Conservation (phyloP, 1,140 invertebrate species). For the Cotesia typhae region DNA sequence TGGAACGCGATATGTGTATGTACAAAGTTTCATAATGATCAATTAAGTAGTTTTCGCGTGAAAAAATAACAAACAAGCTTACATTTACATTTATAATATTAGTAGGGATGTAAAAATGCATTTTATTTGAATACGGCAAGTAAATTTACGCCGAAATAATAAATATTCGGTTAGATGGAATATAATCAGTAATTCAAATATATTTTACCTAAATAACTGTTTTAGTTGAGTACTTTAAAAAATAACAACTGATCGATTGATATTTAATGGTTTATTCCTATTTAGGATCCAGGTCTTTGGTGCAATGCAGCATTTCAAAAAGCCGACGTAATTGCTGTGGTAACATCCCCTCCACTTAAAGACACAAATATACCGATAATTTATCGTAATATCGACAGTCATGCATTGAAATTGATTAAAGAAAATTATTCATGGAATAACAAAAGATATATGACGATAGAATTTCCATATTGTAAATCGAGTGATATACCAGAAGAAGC, state of each 20-base stretch:
- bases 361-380: slow-evolving; percentile 45
- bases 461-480: slow-evolving; percentile 59
- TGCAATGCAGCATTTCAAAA: slow-evolving; percentile 56
- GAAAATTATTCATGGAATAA: slow-evolving; percentile 50
- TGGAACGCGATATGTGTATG: too few relatives aligned
- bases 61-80: too few relatives aligned
- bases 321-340: slow-evolving; percentile 55
- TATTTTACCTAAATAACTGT: too few relatives aligned
- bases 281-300: slow-evolving; percentile 57
- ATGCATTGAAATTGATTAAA: slow-evolving; percentile 53
- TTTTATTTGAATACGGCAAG: too few relatives aligned
- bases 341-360: slow-evolving; percentile 50
- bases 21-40: too few relatives aligned
- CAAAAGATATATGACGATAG: slow-evolving; percentile 55
- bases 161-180: too few relatives aligned
- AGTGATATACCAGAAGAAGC: slow-evolving; percentile 58
- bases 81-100: too few relatives aligned
- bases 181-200: too few relatives aligned
- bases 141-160: too few relatives aligned
- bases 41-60: too few relatives aligned
- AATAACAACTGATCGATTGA: neutral
- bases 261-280: slow-evolving; percentile 26
- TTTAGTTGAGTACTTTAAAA: too few relatives aligned
- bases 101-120: too few relatives aligned
- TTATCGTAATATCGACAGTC: slow-evolving; percentile 53